Evolutionary conservation across 2,113 vertebrate genomes (phyloP), one percentile per base, ranked within the genome.

Genomic region (Sterrhoptilus dennistouni): DNA sequence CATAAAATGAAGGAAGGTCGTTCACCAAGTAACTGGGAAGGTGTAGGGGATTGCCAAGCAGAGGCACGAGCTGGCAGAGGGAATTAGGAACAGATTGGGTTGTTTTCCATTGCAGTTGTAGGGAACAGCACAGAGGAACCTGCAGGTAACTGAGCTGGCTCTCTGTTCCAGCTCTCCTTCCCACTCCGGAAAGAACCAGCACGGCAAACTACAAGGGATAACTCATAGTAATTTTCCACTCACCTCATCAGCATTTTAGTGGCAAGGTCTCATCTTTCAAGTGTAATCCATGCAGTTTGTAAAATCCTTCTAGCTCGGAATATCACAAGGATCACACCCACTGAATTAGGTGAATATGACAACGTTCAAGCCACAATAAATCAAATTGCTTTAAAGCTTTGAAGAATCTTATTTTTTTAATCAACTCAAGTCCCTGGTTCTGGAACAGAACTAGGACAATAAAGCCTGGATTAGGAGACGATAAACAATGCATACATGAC

Each of bases 401-500:
- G 11, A 83, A 56, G 71, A 89, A 75, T 27, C 14, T 61, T 29
- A 7, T 38, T 65, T 80, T 82, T 79, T 83, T 29, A 89, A 92
- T 87, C 72, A 95, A 52, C 52, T 85, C 47, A 60, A 71, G 54
- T 72, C 63, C 14, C 45, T 56, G 47, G 18, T 16, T 70, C 71
- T 83, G 35, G 68, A 90, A 86, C 22, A 56, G 35, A 64, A 92
- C 38, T 44, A 66, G 33, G 33, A 80, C 75, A 86, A 86, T 52
- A 94, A 96, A 94, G 61, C 63, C 79, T 52, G 36, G 79, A 92
- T 95, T 71, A 94, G 60, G n/a, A 95, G 75, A 61, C 59, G 54
- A 66, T 60, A 90, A 85, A 76, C 59, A 88, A 88, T 5, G 5
- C 2, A 9, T 12, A 28, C 25, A 16, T 8, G 64, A 90, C 69